These are phyloP conservation scores for Hystrix cristata DNA, from an alignment of 2,113 vertebrate species.

Conservation along the genomic window DNA sequence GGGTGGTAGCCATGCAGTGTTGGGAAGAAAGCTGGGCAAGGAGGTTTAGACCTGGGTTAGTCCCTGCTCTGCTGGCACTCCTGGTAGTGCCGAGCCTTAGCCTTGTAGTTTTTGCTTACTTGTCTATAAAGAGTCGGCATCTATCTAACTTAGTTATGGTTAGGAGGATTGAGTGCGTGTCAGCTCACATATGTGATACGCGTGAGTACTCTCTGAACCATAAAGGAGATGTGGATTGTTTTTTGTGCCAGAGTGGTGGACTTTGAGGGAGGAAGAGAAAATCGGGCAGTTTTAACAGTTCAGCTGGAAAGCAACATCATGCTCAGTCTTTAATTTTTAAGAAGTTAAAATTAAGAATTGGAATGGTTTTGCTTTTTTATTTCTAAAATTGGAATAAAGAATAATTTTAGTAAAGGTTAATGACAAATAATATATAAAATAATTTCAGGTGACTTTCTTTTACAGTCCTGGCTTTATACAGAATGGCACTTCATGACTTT, in stretches of 20 bases:
- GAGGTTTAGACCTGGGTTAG: not conserved
- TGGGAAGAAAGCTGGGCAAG: not conserved
- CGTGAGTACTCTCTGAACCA: not conserved
- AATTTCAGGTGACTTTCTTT: not conserved
- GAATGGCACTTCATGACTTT: not conserved
- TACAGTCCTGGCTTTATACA: too few relatives aligned
- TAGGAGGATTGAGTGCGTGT: not conserved
- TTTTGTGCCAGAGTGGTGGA: not conserved
- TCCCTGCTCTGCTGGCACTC: not conserved
- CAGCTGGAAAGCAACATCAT: not conserved
- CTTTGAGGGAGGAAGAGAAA: not conserved
- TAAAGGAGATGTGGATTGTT: not conserved
- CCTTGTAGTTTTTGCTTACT: not conserved
- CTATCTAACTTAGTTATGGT: not conserved
- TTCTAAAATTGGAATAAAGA: not conserved
- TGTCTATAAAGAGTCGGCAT: not conserved
- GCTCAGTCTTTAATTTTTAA: not conserved
- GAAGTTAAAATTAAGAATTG: not conserved
- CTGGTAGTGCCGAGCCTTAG: not conserved
- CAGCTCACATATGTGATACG: not conserved
- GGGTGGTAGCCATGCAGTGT: not conserved
- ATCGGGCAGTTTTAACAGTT: not conserved
- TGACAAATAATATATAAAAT: not conserved
- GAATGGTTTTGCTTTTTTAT: not conserved
- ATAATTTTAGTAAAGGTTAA: not conserved